A percentile compares a stretch with the other conserved stretches of the same genome.
Evolutionary conservation across 2,888 invertebrate genomes (phyloP).

Genomic region (Meandrusa payeni): DNA sequence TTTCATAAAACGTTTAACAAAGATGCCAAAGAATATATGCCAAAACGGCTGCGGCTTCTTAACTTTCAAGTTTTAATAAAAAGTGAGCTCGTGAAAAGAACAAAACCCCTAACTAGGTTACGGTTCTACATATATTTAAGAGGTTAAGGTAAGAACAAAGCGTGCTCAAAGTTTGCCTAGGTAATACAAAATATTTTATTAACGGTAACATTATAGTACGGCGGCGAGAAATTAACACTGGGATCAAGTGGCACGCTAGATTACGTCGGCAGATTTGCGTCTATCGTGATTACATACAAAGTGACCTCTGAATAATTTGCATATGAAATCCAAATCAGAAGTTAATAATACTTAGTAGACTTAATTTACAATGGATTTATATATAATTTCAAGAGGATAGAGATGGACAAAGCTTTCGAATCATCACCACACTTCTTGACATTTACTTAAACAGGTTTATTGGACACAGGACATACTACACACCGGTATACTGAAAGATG

Average conservation of each 20-base stretch:
- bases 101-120: constrained; percentile 15
- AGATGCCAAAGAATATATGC: neutral
- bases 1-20: constrained; percentile 3
- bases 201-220: constrained; percentile 11
- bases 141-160: constrained; percentile 19
- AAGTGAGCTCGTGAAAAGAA: constrained; percentile 11
- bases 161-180: constrained; percentile 11
- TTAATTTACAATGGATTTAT: too few species aligned
- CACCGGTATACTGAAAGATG: too few species aligned
- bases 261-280: constrained; percentile 16
- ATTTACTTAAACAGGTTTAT: too few species aligned
- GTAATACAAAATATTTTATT: constrained; percentile 19
- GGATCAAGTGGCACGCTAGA: constrained; percentile 17
- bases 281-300: constrained; percentile 12
- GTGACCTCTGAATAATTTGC: constrained; percentile 12
- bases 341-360: too few species aligned
- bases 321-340: neutral
- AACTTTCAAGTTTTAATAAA: constrained; percentile 18
- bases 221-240: constrained; percentile 19
- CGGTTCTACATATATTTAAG: constrained; percentile 11
- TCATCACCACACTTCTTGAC: too few species aligned
- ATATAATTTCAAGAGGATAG: too few species aligned
- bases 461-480: too few species aligned
- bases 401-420: too few species aligned
- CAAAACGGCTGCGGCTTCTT: constrained; percentile 6